These are phyloP conservation scores for Drosophila anomalata DNA, from an alignment of 2,888 invertebrate species.

Conservation along the genomic window DNA sequence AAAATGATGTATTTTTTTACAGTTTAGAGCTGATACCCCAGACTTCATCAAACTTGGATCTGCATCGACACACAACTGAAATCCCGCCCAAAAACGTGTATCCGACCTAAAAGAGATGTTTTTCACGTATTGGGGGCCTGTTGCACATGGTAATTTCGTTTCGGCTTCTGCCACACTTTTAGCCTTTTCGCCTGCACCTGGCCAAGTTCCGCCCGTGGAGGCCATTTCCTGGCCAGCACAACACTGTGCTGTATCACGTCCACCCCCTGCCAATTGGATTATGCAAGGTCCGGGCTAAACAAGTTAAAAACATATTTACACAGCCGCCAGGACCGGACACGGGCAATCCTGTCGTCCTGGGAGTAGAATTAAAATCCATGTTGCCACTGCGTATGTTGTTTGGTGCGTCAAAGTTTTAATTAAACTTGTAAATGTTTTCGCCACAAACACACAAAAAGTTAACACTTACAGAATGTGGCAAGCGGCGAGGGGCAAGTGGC, in stretches of 20 bases:
- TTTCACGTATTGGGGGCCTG: constrained; percentile 11
- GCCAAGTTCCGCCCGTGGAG: constrained; percentile 48
- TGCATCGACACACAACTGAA: neutral
- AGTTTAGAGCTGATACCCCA: neutral
- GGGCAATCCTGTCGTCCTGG: constrained; percentile 39
- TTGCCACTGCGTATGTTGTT: constrained; percentile 28
- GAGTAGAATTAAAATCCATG: constrained; percentile 10
- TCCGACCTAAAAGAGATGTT: constrained; percentile 9
- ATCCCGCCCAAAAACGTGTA: neutral
- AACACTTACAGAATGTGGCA: constrained; percentile 5
- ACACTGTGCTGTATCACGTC: constrained; percentile 5
- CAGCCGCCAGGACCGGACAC: constrained; percentile 2
- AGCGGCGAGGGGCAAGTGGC: neutral
- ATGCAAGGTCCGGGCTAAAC: constrained; percentile 54
- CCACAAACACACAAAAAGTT: constrained; percentile 44
- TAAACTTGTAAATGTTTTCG: constrained; percentile 68
- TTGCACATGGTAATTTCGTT: constrained; percentile 50
- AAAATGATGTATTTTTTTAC: neutral
- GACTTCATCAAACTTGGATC: constrained; percentile 1
- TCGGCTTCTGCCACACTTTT: constrained; percentile 50
- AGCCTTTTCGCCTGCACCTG: constrained; percentile 36
- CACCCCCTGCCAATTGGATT: constrained; percentile 52
- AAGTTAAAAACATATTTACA: constrained; percentile 66
- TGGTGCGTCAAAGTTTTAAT: constrained; percentile 66
- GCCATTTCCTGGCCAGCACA: constrained; percentile 28